Base-by-base conservation (phyloP, 2,113 vertebrate species). In the Pygoscelis adeliae region DNA sequence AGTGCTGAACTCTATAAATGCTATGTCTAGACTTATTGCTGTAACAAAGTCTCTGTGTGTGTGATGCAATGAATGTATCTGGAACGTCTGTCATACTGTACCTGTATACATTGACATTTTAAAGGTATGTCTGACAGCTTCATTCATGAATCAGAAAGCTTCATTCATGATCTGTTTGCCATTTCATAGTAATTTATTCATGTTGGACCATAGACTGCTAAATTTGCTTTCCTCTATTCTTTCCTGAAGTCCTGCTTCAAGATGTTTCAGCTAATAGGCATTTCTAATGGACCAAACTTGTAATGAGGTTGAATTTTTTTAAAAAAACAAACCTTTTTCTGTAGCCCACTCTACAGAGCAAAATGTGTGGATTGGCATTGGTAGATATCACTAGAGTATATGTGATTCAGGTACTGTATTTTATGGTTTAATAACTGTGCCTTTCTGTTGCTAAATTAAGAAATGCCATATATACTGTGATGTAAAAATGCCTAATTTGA, bases 381-480 rank as follows among this genome's bases (percentile, higher is more conserved):
- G 69, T 96, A 89, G 83, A 23, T 71, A 86, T 91, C 12, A 81
- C 77, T 95, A 95, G 69, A 90, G 44, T 50, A 83, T 46, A 11
- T 61, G 89, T 87, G 53, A 97, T 98, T 97, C 97, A 98, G 97
- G 98, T 98, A 98, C 98, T 98, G 95, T 98, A 98, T 98, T 94
- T 98, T 95, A 98, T 89, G 92, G 97, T 95, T 98, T 98, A 92
- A 98, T 98, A 97, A 98, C 95, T 98, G 98, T 99, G 98, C 98
- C 98, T 99, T 99, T 98, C 84, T 97, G 98, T 98, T 98, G 96
- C 95, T 98, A 91, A 98, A 93, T 97, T 98, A 96, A 97, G 91
- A 97, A 98, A 98, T 98, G 94, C 98, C 97, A 98, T 98, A 92
- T 97, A 95, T 98, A 98, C 98, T 98, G 98, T 98, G 98, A 98